These are phyloP conservation scores for Leptopilina clavipes DNA, from an alignment of 1,140 invertebrate genomes.

Conservation along the genomic window DNA sequence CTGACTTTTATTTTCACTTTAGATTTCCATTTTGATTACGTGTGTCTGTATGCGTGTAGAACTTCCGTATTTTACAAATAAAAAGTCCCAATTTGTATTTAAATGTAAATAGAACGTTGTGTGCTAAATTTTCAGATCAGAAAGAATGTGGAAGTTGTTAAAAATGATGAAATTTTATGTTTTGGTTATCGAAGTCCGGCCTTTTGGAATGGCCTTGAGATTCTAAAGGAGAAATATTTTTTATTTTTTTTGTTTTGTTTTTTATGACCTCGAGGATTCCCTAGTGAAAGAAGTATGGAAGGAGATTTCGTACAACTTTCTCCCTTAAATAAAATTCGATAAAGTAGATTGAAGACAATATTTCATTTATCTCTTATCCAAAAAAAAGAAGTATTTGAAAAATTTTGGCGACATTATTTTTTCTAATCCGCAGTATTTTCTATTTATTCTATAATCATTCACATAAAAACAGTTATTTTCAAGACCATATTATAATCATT, in stretches of 20 bases:
- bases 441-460: too few relatives aligned
- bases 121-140: neutral
- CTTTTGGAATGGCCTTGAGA: slow-evolving; percentile 11
- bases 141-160: slow-evolving; percentile 1
- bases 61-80: neutral
- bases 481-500: too few relatives aligned
- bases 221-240: slow-evolving; percentile 1
- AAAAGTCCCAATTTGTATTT: neutral
- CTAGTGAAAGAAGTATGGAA: slow-evolving; percentile 13
- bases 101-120: too few relatives aligned
- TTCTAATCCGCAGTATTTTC: too few relatives aligned
- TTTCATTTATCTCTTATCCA: too few relatives aligned
- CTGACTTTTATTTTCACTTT: too few relatives aligned
- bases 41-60: too few relatives aligned
- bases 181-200: slow-evolving; percentile 19
- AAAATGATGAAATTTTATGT: slow-evolving; percentile 28
- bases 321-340: slow-evolving; percentile 21
- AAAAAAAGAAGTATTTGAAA: too few relatives aligned
- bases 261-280: slow-evolving; percentile 15
- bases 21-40: too few relatives aligned
- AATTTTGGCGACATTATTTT: too few relatives aligned
- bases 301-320: slow-evolving; percentile 29
- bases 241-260: neutral
- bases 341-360: neutral
- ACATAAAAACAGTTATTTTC: too few relatives aligned